Conservation (phyloP, 2,113 vertebrate species). For the Toxostoma redivivum region DNA sequence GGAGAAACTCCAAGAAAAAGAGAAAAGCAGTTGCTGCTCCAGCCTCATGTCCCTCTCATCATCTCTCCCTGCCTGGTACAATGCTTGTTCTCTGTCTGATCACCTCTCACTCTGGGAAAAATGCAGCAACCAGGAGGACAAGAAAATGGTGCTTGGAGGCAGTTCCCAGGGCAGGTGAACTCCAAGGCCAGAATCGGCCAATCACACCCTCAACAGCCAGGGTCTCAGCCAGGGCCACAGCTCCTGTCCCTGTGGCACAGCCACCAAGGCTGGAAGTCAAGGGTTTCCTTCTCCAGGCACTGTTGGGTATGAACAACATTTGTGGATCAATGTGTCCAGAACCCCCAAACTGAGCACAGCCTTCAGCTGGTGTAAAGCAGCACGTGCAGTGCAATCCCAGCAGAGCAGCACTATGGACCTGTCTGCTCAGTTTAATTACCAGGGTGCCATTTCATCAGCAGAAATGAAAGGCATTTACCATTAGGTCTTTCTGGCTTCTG, state of each 20-base stretch:
- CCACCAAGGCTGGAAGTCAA: too few relatives aligned
- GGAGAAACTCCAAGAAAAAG: neutral
- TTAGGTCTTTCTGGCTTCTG: neutral
- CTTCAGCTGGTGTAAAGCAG: neutral
- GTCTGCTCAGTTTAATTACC: neutral
- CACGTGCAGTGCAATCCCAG: neutral
- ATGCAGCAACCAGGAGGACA: neutral
- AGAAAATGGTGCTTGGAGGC: neutral
- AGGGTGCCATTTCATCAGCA: neutral
- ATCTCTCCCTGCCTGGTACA: neutral
- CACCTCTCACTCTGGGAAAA: neutral
- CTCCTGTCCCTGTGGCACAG: rapidly evolving
- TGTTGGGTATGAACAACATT: neutral
- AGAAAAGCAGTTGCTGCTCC: neutral
- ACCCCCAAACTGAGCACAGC: neutral
- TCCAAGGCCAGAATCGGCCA: neutral
- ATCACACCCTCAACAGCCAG: neutral
- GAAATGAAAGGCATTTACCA: neutral
- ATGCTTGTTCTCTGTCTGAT: neutral
- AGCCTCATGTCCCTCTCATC: neutral
- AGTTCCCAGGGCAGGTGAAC: neutral
- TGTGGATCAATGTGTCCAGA: too few relatives aligned
- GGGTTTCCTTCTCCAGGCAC: neutral
- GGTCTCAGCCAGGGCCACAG: neutral
- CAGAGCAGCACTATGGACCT: neutral